A percentile compares a stretch with the other conserved stretches of the same genome.
These are phyloP conservation scores for Pituophis catenifer DNA, from an alignment of 2,113 vertebrate genomes.

Conservation along the genomic window DNA sequence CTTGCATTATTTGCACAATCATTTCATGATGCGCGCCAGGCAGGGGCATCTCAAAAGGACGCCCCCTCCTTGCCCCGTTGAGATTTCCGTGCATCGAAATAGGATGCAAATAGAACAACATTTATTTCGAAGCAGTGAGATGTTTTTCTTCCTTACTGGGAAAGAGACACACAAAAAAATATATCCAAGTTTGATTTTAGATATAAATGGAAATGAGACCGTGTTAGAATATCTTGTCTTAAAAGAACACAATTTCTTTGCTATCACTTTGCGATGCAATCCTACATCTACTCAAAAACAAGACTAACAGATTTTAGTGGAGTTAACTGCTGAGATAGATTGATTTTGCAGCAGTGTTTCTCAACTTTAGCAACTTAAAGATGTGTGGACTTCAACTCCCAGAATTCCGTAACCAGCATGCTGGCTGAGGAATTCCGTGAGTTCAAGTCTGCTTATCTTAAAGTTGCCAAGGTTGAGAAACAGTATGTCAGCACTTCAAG, in stretches of 20 bases:
- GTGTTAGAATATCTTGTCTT: background rate
- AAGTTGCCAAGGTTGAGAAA: background rate
- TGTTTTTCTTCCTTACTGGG: no score
- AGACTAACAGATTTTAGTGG: background rate
- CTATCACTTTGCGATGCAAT: background rate
- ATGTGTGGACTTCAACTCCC: background rate
- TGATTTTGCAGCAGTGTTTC: background rate
- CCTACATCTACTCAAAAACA: background rate
- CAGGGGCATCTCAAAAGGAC: background rate
- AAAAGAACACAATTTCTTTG: background rate
- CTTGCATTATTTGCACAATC: background rate
- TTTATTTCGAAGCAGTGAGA: no score
- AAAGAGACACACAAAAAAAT: background rate
- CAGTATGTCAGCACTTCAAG: background rate
- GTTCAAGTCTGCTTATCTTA: background rate
- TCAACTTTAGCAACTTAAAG: background rate
- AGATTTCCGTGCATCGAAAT: background rate
- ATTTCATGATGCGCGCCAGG: background rate
- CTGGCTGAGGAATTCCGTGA: background rate
- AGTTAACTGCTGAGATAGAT: background rate
- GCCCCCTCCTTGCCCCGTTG: background rate
- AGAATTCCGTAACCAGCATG: background rate
- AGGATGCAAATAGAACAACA: background rate
- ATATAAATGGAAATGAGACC: background rate
- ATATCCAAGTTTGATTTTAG: background rate